These are phyloP conservation scores for Scaeva pyrastri DNA, from an alignment of 2,888 invertebrate species.

Conservation along the genomic window DNA sequence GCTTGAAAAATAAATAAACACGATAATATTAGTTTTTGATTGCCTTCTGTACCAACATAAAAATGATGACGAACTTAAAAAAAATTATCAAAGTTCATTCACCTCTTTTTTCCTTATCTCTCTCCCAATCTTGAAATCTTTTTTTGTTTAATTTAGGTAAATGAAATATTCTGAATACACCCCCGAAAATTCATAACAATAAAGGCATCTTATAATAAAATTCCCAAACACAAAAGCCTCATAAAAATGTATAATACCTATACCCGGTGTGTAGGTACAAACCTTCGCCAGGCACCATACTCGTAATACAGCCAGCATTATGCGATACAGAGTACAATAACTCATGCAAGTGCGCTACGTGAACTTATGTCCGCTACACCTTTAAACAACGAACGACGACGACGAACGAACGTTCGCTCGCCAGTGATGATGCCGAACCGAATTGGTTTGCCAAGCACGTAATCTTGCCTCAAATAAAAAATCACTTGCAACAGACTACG, in stretches of 20 bases:
- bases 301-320: slow-evolving; percentile 7
- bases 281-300: slow-evolving; percentile 26
- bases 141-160: neutral
- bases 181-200: slow-evolving; percentile 40
- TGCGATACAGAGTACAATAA: slow-evolving; percentile 43
- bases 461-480: slow-evolving; percentile 68
- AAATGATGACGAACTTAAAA: neutral
- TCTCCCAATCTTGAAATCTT: neutral
- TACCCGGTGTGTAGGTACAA: too few species aligned
- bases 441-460: slow-evolving; percentile 72
- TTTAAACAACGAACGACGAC: neutral
- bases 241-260: slow-evolving; percentile 28
- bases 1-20: too few species aligned
- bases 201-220: slow-evolving; percentile 10
- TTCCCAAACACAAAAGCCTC: slow-evolving; percentile 27
- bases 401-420: slow-evolving; percentile 26
- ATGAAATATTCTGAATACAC: slow-evolving; percentile 38
- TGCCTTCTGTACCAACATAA: neutral
- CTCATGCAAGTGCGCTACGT: slow-evolving; percentile 64
- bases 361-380: slow-evolving; percentile 47
- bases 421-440: slow-evolving; percentile 33
- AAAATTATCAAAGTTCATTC: slow-evolving; percentile 8
- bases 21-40: neutral
- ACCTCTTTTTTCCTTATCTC: neutral
- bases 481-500: slow-evolving; percentile 48